Evolutionary conservation across 2,888 invertebrate species (phyloP), one percentile per base, ranked within the genome.

Genomic region (Oasisia sp.): DNA sequence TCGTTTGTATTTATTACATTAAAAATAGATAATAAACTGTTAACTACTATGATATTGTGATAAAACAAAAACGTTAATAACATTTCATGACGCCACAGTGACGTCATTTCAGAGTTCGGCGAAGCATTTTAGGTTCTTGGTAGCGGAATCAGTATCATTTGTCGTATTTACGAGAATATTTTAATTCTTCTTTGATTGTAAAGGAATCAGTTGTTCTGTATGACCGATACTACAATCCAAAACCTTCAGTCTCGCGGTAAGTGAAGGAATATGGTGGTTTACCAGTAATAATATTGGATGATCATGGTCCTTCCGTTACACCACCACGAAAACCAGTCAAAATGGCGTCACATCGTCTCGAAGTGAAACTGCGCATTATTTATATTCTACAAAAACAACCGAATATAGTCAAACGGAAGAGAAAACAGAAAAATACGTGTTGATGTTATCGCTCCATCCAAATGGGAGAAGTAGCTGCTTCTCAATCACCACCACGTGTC

Each of bases 231-330:
- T 32, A 92, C 90, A 11, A 94, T 93, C 90, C 94, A 93, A 89
- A 94, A 94, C 92, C 92, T 94, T 91, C 93, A 93, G 90, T 92
- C 92, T 38, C 93, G 93, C 93, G 93, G 94, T 94, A 92, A 93
- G 92, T 92, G 27, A 74, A 74, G 74, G 74, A 74, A 27, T 74
- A 74, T 74, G 74, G n/a, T 74, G 74, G 74, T 74, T 74, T 74
- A 74, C 27, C 27, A 74, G 74, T 19, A 74, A 74, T 74, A 74
- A 19, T 74, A 74, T 74, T 74, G 74, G 56, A n/a, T 74, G 74
- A 74, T 27, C n/a, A 74, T 74, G 74, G 14, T 19, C 74, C 74
- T 27, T 32, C 32, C 27, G 9, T 89, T 74, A 74, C 74, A 74
- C 74, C 74, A 19, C 74, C 19, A 27, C 7, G 19, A 2, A n/a